Evolutionary conservation across 2,797 vertebrate species (phyloP).

Genomic region (Merluccius polli): DNA sequence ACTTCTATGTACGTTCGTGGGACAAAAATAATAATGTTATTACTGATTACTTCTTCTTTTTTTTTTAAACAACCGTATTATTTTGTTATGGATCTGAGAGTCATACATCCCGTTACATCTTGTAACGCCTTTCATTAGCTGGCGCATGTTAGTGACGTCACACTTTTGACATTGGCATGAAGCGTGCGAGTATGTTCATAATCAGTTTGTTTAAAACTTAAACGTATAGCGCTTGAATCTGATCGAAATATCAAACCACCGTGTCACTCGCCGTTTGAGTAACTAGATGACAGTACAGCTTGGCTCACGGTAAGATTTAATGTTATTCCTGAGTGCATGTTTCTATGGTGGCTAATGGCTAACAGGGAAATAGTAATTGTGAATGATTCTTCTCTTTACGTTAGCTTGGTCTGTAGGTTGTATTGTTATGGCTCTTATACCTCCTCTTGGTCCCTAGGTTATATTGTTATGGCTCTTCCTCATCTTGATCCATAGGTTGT

Average conservation of each 20-base stretch:
- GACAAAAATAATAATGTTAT: too few species aligned
- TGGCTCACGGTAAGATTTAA: too few species aligned
- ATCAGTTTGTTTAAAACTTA: neutral
- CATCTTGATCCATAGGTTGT: too few species aligned
- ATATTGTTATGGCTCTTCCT: neutral
- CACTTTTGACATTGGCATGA: conserved; percentile 61
- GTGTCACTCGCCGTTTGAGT: too few species aligned
- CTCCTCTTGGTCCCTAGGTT: too few species aligned
- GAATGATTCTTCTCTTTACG: neutral
- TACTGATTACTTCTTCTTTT: too few species aligned
- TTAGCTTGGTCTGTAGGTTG: neutral
- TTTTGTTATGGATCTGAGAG: neutral
- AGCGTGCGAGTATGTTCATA: neutral
- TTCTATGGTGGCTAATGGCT: conserved; percentile 2
- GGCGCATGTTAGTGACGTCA: conserved; percentile 51
- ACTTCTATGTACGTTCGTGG: too few species aligned
- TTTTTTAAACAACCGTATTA: neutral
- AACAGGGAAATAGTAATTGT: neutral
- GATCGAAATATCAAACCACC: too few species aligned
- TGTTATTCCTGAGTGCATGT: neutral
- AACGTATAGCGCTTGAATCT: too few species aligned
- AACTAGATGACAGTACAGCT: too few species aligned
- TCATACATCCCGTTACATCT: neutral
- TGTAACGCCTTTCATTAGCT: neutral
- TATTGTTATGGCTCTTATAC: neutral